These are phyloP conservation scores for Malurus leucopterus DNA, from an alignment of 2,797 vertebrate genomes.

Conservation along the genomic window DNA sequence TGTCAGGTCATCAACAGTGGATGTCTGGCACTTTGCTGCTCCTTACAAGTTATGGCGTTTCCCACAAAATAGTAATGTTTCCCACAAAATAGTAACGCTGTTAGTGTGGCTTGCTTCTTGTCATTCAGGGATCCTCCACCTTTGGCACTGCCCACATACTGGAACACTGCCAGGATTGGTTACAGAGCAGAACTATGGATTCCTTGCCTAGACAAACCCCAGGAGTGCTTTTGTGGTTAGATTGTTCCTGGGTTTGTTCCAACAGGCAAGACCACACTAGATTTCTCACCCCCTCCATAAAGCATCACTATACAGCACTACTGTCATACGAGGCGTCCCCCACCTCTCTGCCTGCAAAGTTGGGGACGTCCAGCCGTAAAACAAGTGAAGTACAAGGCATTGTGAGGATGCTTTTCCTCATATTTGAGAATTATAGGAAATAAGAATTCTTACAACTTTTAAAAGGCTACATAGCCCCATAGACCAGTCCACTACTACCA, in stretches of 20 bases:
- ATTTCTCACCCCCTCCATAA: not conserved
- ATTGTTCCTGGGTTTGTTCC: not conserved
- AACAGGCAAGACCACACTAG: not conserved
- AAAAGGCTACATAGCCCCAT: not conserved
- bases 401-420: not conserved
- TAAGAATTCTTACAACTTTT: not conserved
- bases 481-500: not conserved
- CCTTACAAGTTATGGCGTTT: not conserved
- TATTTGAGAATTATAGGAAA: not conserved
- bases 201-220: slow-evolving; percentile 15
- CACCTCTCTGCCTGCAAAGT: not conserved
- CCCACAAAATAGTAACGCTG: not conserved
- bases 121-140: not conserved
- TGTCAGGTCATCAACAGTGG: not conserved
- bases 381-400: not conserved
- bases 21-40: not conserved
- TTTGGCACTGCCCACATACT: not conserved
- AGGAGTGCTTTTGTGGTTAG: slow-evolving; percentile 32
- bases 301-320: not conserved
- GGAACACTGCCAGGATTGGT: not conserved
- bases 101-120: not conserved
- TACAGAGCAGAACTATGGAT: not conserved
- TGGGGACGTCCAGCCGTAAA: not conserved
- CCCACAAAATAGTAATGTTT: not conserved
- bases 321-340: not conserved